Base-by-base conservation (phyloP, 2,888 invertebrate genomes). In the Siphonodentalium dalli region DNA sequence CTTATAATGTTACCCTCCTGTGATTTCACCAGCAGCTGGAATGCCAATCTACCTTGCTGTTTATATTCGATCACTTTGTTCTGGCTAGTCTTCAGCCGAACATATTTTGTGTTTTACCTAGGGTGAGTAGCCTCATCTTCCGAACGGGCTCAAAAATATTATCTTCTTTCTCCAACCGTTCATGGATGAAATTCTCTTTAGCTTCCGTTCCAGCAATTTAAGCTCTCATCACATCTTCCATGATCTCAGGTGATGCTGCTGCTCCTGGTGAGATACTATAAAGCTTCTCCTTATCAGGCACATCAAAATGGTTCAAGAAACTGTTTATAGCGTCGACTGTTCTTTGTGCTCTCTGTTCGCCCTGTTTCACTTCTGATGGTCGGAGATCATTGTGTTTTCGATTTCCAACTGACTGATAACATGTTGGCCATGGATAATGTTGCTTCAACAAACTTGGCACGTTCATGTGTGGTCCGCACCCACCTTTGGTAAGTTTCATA, bases 381-480 rank as follows among this genome's bases (percentile, higher is more conserved):
- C 59, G 40, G 8, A 42, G 8, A 42, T 57, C 55, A 7, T 37
- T 37, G 28, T 59, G 56, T n/a, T 28, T 58, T 20, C 7, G 26
- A 23, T 34, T 42, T 15, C 1, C 26, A 24, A 37, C 37, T 29
- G 11, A 21, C 23, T 50, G 39, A 13, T 41, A 29, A 24, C 23
- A 13, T 53, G 53, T 56, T 15, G 41, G 29, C 8, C 35, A 46
- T 37, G 44, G 33, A 11, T 33, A 20, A 20, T 11, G 41, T 26
- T n/a, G 13, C 41, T 24, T 41, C 2, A 13, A 41, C 23, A 24
- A 11, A n/a, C 9, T 2, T 44, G 18, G 37, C 11, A n/a, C 37
- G 37, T 9, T 37, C 37, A 37, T 37, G n/a, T 11, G 26, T 8
- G 8, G 38, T 41, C 38, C 24, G 23, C 1, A 26, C 47, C 50